A percentile compares a stretch with the other conserved stretches of the same genome.
Evolutionary conservation across 1,140 invertebrate genomes (phyloP).

Genomic region (Meloidogyne exigua): DNA sequence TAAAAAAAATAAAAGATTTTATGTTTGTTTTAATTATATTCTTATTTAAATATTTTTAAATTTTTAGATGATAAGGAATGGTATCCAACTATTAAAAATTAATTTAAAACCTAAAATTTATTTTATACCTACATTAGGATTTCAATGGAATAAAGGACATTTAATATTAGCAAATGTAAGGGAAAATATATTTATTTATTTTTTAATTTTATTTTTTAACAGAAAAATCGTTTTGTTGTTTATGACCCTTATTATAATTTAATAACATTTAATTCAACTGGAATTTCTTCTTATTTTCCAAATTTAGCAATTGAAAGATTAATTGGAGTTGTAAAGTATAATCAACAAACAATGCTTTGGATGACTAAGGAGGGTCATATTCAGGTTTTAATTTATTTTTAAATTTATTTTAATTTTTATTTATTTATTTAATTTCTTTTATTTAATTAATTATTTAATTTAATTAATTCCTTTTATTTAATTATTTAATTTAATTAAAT

Average conservation of each 20-base stretch:
- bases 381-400: neutral
- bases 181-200: neutral
- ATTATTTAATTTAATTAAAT: neutral
- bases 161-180: conserved; percentile 43
- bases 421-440: too few relatives aligned
- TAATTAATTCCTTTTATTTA: neutral
- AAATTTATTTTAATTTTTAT: neutral
- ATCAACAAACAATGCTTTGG: conserved; percentile 5
- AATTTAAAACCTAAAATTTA: conserved; percentile 29
- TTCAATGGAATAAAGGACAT: conserved; percentile 49
- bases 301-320: conserved; percentile 18
- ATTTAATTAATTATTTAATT: neutral
- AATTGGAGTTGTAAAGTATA: conserved; percentile 9
- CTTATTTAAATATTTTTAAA: neutral
- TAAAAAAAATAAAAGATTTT: conserved; percentile 39
- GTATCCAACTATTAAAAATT: conserved; percentile 39
- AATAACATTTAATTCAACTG: conserved; percentile 24
- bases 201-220: neutral
- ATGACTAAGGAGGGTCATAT: conserved; percentile 13
- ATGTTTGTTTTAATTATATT: conserved; percentile 29
- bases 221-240: conserved; percentile 23
- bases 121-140: conserved; percentile 37
- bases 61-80: conserved; percentile 40
- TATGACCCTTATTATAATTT: conserved; percentile 45
- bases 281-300: conserved; percentile 12